Evolutionary conservation across 1,140 invertebrate species (phyloP).

Genomic region (Bombus impatiens): DNA sequence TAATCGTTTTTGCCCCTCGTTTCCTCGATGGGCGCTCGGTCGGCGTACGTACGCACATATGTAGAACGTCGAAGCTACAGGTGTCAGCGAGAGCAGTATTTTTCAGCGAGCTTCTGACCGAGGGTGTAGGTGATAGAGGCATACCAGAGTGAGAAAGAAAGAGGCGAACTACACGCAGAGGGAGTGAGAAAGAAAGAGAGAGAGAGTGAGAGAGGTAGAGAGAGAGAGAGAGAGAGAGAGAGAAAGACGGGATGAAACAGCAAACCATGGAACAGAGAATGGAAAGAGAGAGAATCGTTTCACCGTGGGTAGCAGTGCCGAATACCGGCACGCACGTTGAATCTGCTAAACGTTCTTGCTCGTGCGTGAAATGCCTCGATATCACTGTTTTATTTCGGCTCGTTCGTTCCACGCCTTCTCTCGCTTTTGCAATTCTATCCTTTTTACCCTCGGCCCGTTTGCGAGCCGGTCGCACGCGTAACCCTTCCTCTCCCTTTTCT

Average conservation of each 20-base stretch:
- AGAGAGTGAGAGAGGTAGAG: background rate
- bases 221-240: background rate
- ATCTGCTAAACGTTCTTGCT: slow-evolving; percentile 82
- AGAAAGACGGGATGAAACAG: slow-evolving; percentile 36
- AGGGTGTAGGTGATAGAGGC: slow-evolving; percentile 60
- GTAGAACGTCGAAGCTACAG: slow-evolving; percentile 82
- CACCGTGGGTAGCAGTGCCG: slow-evolving; percentile 52
- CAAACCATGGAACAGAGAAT: slow-evolving; percentile 16
- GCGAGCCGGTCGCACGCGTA: slow-evolving; percentile 37
- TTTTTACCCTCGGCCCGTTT: slow-evolving; percentile 65
- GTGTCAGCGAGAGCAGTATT: slow-evolving; percentile 82
- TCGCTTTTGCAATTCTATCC: slow-evolving; percentile 70
- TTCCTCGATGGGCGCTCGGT: slow-evolving; percentile 57
- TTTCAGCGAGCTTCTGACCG: slow-evolving; percentile 75
- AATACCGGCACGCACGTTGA: slow-evolving; percentile 75
- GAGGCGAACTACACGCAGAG: background rate
- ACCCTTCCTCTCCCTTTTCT: slow-evolving; percentile 55
- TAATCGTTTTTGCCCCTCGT: slow-evolving; percentile 57
- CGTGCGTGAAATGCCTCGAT: slow-evolving; percentile 83
- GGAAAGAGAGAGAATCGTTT: slow-evolving; percentile 49
- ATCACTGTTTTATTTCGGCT: slow-evolving; percentile 82
- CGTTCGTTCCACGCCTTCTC: slow-evolving; percentile 70
- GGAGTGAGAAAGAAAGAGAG: background rate
- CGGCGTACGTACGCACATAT: slow-evolving; percentile 71
- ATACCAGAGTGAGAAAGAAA: slow-evolving; percentile 46